Base-by-base conservation (phyloP, 2,113 vertebrate species). In the Indri indri region DNA sequence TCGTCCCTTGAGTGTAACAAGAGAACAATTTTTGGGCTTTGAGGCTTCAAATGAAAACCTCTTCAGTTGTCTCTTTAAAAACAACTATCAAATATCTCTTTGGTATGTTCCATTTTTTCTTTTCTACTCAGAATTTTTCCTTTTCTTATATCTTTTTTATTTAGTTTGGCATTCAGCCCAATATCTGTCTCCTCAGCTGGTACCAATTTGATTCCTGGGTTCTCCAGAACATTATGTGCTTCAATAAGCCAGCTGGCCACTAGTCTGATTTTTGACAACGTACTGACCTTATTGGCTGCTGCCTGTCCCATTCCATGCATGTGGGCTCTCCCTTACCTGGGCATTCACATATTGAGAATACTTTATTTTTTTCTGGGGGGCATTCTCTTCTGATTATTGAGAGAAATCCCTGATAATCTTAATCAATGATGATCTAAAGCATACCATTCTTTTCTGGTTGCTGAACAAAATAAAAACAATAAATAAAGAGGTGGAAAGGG, bases 111-210 rank as follows among this genome's bases (percentile, higher is more conserved):
- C 68, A 54, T 96, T 98, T 94, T 95, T 23, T 91, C 66, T 86
- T 57, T 94, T 91, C 52, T 74, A 54, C 54, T 95, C 47, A 93
- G 37, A 96, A 52, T 89, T 22, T 70, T 25, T 94, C 37, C 91
- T 90, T 97, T 98, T 87, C 59, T 70, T 81, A 42, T 92, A 88
- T 70, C 45, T 95, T 95, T 97, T 86, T n/a, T 92, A 94, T 73
- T 97, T 93, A 91, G 23, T 66, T 87, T 98, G 97, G 70, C 40
- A 80, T 50, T 12, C 50, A 73, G 20, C 34, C 76, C 52, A 95
- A 57, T 95, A 66, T 37, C 82, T 91, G 13, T 77, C 94, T 85
- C 66, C 83, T 91, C 90, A 97, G 93, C 52, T 97, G 96, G 94
- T 88, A 95, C 34, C 42, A 14, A 1, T 6, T 73, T 96, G 68